These are phyloP conservation scores for Diachrysia chrysitis DNA, from an alignment of 2,888 invertebrate genomes.

Conservation along the genomic window DNA sequence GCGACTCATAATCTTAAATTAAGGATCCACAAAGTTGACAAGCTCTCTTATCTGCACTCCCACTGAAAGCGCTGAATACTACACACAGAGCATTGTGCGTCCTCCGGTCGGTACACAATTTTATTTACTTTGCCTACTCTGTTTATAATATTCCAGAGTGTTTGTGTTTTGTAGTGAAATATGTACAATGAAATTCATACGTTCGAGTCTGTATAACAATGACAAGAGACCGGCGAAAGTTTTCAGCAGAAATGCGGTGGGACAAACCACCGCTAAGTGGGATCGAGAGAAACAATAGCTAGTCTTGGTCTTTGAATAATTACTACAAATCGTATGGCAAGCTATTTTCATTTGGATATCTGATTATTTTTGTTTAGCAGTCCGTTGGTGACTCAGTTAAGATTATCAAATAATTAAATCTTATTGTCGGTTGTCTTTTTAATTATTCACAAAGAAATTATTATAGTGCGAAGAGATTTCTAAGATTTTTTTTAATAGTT, in stretches of 20 bases:
- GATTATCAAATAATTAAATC: conserved; percentile 42
- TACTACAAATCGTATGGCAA: conserved; percentile 58
- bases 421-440: conserved; percentile 25
- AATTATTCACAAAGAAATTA: neutral
- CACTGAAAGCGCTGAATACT: conserved; percentile 18
- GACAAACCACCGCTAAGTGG: conserved; percentile 61
- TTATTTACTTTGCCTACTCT: conserved; percentile 23
- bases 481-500: neutral
- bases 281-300: conserved; percentile 65
- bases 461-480: neutral
- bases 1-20: conserved; percentile 52
- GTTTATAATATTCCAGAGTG: conserved; percentile 44
- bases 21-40: conserved; percentile 45
- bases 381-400: conserved; percentile 22
- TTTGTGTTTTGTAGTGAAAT: conserved; percentile 15
- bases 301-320: conserved; percentile 69
- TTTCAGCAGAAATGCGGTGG: conserved; percentile 53
- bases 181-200: conserved; percentile 46
- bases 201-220: conserved; percentile 41
- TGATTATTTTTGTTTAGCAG: conserved; percentile 45
- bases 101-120: conserved; percentile 21
- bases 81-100: conserved; percentile 29
- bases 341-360: conserved; percentile 58
- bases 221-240: conserved; percentile 56
- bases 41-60: conserved; percentile 40